Percentiles rank a stretch among this genome's conserved stretches.
These are phyloP conservation scores for Zoanthus sansibaricus DNA, from an alignment of 92 coral and sea anemone species.

Conservation along the genomic window DNA sequence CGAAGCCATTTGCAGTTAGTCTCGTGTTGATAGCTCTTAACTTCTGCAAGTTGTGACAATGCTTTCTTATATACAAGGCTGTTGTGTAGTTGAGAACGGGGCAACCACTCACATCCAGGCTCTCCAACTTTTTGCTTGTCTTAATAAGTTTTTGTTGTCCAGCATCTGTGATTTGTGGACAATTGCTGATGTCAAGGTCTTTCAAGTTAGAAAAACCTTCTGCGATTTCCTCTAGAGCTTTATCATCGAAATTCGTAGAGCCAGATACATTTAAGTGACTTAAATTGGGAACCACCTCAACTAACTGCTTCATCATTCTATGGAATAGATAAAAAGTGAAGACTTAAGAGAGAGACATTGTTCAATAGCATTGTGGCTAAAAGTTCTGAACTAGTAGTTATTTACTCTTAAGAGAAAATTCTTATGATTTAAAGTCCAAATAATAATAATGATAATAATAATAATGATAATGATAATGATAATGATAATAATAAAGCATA, in stretches of 20 bases:
- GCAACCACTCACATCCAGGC: conserved; percentile 33
- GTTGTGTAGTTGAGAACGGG: conserved; percentile 22
- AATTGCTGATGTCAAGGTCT: conserved; percentile 42
- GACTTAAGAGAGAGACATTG: no score
- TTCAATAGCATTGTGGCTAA: no score
- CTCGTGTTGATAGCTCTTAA: conserved; percentile 28
- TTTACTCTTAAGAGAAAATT: no score
- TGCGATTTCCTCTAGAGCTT: conserved; percentile 33
- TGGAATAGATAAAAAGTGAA: background rate
- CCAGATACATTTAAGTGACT: conserved; percentile 26
- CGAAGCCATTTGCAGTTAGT: conserved; percentile 20
- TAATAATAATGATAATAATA: no score
- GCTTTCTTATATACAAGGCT: conserved; percentile 1
- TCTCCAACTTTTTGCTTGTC: conserved; percentile 12
- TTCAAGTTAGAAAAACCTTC: conserved; percentile 28
- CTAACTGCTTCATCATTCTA: conserved; percentile 25
- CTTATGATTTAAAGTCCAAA: no score
- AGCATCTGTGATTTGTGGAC: conserved; percentile 28
- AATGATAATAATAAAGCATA: no score
- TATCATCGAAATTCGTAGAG: conserved; percentile 28
- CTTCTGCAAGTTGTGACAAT: conserved; percentile 33
- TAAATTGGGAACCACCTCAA: conserved; percentile 11
- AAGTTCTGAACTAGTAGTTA: no score
- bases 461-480: no score
- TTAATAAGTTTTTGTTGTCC: conserved; percentile 17